Evolutionary conservation across 2,113 vertebrate genomes (phyloP).

Genomic region (Poeciliopsis turrubarensis): DNA sequence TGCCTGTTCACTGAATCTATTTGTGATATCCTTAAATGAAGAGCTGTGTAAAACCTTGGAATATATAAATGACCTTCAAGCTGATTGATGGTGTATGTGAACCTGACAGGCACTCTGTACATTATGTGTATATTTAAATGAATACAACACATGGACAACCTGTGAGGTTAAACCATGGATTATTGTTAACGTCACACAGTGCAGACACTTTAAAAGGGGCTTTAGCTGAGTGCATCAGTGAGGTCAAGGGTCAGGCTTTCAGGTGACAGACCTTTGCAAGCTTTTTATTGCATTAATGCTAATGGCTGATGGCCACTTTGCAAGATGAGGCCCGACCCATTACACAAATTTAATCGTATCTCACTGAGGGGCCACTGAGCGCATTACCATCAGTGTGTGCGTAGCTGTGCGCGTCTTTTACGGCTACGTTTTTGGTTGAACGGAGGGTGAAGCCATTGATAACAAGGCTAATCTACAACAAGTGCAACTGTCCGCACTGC

Average conservation of each 20-base stretch:
- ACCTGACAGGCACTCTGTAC: neutral
- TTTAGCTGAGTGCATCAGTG: conserved; percentile 28
- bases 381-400: conserved; percentile 35
- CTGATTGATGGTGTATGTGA: neutral
- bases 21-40: neutral
- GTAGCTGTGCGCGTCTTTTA: conserved; percentile 41
- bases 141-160: conserved; percentile 43
- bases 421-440: conserved; percentile 51
- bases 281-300: conserved; percentile 62
- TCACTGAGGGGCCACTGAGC: conserved; percentile 31
- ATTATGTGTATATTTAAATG: conserved; percentile 47
- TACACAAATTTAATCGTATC: conserved; percentile 63
- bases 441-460: conserved; percentile 56
- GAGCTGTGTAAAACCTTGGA: neutral
- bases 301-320: conserved; percentile 60
- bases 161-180: conserved; percentile 32
- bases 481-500: conserved; percentile 43
- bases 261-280: conserved; percentile 42
- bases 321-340: conserved; percentile 62
- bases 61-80: neutral
- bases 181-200: conserved; percentile 44
- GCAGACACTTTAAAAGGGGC: conserved; percentile 31
- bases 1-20: neutral
- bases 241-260: conserved; percentile 60
- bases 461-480: conserved; percentile 50